Base-by-base conservation (phyloP, 2,888 invertebrate species). In the Cataglyphis altisquamis region DNA sequence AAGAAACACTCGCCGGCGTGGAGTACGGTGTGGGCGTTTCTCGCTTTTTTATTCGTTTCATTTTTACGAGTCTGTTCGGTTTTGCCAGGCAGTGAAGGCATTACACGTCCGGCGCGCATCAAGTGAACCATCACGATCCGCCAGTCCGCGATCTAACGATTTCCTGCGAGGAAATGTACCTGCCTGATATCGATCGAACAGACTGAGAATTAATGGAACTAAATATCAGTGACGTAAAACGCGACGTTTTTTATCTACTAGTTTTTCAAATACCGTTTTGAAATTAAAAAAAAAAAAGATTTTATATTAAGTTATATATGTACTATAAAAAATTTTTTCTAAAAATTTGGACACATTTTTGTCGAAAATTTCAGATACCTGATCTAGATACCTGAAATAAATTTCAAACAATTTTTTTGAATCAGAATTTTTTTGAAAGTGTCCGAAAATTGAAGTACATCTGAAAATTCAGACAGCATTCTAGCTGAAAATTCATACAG, bases 11-110 rank as follows among this genome's bases (percentile, higher is more conserved):
- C 68, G 84, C 84, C 84, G 73, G 78, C 68, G 41, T 74, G 72
- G 82, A 84, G 83, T 85, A 84, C 82, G 83, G 88, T 91, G 88
- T 91, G 88, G 91, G 91, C 92, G 90, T 91, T 91, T 84, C 92
- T 81, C 77, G 73, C 85, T 88, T 91, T 90, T 87, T 90, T 89
- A 9, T 90, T 90, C 86, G 88, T 87, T 89, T 89, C 86, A 84
- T 86, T 89, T 89, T 88, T 88, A 88, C 88, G 89, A 90, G 60
- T 84, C 90, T 87, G 86, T 87, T 90, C 87, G 86, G 73, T 87
- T 84, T 80, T 83, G 68, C 70, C 74, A 68, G 82, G 66, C 81
- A 85, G 74, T 67, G 73, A 84, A 88, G 86, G 91, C 90, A 85
- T 83, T 85, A 82, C 67, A 85, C 91, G 91, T 91, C 91, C 90